phyloP scores from a whole-genome alignment of 2,888 invertebrate genomes.

The Xylocampa areola region DNA sequence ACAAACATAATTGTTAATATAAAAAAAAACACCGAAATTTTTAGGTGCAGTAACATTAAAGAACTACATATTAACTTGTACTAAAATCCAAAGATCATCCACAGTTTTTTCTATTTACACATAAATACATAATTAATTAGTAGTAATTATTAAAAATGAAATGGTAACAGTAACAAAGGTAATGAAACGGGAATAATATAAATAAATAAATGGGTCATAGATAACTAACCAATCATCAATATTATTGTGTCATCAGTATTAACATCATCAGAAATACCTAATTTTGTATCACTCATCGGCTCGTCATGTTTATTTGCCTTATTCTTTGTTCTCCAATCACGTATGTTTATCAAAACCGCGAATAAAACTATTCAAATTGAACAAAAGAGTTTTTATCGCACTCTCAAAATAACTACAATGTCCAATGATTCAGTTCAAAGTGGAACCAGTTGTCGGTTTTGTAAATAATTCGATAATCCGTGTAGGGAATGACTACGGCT shows the following conservation, averaged over 20 bases:
- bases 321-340: constrained; percentile 42
- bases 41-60: too few species aligned
- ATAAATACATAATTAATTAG: too few species aligned
- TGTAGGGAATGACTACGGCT: too few species aligned
- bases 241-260: constrained; percentile 28
- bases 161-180: not conserved
- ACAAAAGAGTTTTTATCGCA: constrained; percentile 45
- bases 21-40: too few species aligned
- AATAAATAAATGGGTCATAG: too few species aligned
- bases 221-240: constrained; percentile 12
- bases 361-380: constrained; percentile 22
- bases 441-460: not conserved
- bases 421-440: not conserved
- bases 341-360: constrained; percentile 22
- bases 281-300: constrained; percentile 19
- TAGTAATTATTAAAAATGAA: too few species aligned
- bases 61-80: too few species aligned
- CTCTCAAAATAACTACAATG: constrained; percentile 19
- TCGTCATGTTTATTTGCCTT: constrained; percentile 29
- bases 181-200: too few species aligned
- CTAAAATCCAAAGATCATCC: too few species aligned
- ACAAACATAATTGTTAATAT: constrained; percentile 6
- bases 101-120: too few species aligned
- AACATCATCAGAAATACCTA: constrained; percentile 34
- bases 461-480: too few species aligned